phyloP scores from a whole-genome alignment of 2,888 invertebrate species.

The Scaptomyza cyrtandrae region DNA sequence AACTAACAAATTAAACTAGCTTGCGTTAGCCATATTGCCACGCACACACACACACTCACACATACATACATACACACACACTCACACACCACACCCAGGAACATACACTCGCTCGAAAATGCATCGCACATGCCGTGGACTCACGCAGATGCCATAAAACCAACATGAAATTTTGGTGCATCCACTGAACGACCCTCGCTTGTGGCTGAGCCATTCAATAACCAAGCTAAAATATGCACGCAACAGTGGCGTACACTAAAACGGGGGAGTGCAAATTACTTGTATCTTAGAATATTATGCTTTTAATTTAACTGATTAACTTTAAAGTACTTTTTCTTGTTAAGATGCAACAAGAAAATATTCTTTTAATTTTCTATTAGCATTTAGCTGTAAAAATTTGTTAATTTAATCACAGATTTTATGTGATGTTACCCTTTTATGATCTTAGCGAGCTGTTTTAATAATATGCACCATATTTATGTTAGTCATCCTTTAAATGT shows the following conservation, averaged over 20 bases:
- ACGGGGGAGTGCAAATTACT: background rate
- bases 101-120: slow-evolving; percentile 11
- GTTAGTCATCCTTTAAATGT: too few relatives aligned
- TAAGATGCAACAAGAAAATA: background rate
- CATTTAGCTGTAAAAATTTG: background rate
- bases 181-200: slow-evolving; percentile 47
- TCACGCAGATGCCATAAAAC: slow-evolving; percentile 59
- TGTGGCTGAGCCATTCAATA: slow-evolving; percentile 63
- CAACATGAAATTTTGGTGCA: slow-evolving; percentile 63
- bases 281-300: background rate
- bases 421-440: too few relatives aligned
- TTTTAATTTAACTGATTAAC: background rate
- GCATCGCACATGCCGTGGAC: slow-evolving; percentile 1
- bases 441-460: too few relatives aligned
- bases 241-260: slow-evolving; percentile 10
- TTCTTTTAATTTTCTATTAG: background rate
- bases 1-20: slow-evolving; percentile 61
- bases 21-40: slow-evolving; percentile 34
- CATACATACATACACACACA: slow-evolving; percentile 6
- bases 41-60: slow-evolving; percentile 5
- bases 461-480: too few relatives aligned
- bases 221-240: slow-evolving; percentile 66
- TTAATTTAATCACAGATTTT: too few relatives aligned
- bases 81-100: slow-evolving; percentile 10
- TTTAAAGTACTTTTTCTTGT: background rate